Percentiles rank a stretch among this genome's conserved stretches.
These are phyloP conservation scores for Drosophila subpulchrella DNA, from an alignment of 1,140 invertebrate species.

Conservation along the genomic window DNA sequence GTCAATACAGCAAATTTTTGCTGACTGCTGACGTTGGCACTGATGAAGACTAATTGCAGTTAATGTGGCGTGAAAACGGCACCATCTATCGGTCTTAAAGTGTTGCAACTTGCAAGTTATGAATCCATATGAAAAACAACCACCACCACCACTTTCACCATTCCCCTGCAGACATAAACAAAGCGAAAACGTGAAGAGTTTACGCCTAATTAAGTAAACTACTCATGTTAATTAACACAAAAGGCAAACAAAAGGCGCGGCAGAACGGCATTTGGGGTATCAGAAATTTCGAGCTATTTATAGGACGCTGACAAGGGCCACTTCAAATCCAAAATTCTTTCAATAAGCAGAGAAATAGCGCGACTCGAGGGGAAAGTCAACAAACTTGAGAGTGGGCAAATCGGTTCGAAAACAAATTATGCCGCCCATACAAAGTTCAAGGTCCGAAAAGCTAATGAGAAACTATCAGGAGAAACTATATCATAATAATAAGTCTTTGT, in stretches of 20 bases:
- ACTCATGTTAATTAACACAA: slow-evolving; percentile 78
- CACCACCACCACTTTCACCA: slow-evolving; percentile 15
- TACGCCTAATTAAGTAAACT: slow-evolving; percentile 79
- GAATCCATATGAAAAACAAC: neutral
- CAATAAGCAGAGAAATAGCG: slow-evolving; percentile 54
- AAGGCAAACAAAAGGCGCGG: slow-evolving; percentile 67
- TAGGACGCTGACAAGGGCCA: slow-evolving; percentile 55
- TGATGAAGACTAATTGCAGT: slow-evolving; percentile 81
- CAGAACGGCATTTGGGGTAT: slow-evolving; percentile 28
- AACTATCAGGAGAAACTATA: neutral
- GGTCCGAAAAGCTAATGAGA: slow-evolving; percentile 6
- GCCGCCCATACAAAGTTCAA: slow-evolving; percentile 17
- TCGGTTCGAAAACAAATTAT: slow-evolving; percentile 22
- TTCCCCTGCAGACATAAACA: slow-evolving; percentile 61
- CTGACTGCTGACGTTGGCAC: slow-evolving; percentile 59
- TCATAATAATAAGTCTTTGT: too few relatives aligned
- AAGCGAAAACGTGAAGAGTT: slow-evolving; percentile 45
- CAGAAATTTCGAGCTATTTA: slow-evolving; percentile 52
- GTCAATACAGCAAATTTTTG: slow-evolving; percentile 51
- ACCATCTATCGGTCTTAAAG: slow-evolving; percentile 53
- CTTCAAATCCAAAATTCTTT: slow-evolving; percentile 55
- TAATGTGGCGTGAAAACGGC: slow-evolving; percentile 70
- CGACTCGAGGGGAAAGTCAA: slow-evolving; percentile 55
- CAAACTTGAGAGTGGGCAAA: slow-evolving; percentile 50
- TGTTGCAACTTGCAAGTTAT: slow-evolving; percentile 22